Percentiles rank a stretch among this genome's conserved stretches.
These are phyloP conservation scores for Rhea pennata DNA, from an alignment of 2,113 vertebrate genomes.

Conservation along the genomic window DNA sequence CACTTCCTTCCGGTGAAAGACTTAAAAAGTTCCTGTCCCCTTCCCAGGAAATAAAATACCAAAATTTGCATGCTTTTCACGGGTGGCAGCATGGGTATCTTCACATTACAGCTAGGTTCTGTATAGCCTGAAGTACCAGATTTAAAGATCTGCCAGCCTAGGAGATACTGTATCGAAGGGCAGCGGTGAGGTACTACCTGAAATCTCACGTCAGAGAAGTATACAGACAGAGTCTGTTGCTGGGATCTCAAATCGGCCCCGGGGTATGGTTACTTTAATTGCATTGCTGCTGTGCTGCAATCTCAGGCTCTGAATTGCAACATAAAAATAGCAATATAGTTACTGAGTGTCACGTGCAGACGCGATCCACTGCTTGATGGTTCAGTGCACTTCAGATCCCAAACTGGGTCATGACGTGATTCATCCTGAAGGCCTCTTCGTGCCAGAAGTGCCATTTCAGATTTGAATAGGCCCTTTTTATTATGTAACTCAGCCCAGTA, in stretches of 20 bases:
- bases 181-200: neutral
- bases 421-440: neutral
- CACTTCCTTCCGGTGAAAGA: neutral
- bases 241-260: neutral
- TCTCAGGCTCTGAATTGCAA: neutral
- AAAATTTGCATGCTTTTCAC: neutral
- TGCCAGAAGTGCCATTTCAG: neutral
- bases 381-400: neutral
- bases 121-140: neutral
- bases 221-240: neutral
- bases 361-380: neutral
- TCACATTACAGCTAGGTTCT: neutral
- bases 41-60: neutral
- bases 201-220: neutral
- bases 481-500: neutral
- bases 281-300: neutral
- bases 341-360: too few relatives aligned
- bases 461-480: neutral
- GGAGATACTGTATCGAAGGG: neutral
- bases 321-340: neutral
- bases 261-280: neutral
- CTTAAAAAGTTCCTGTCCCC: neutral
- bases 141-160: neutral
- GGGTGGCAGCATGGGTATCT: neutral
- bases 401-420: neutral